Evolutionary conservation across 2,113 vertebrate genomes (phyloP).

Genomic region (Leucosticte australis): DNA sequence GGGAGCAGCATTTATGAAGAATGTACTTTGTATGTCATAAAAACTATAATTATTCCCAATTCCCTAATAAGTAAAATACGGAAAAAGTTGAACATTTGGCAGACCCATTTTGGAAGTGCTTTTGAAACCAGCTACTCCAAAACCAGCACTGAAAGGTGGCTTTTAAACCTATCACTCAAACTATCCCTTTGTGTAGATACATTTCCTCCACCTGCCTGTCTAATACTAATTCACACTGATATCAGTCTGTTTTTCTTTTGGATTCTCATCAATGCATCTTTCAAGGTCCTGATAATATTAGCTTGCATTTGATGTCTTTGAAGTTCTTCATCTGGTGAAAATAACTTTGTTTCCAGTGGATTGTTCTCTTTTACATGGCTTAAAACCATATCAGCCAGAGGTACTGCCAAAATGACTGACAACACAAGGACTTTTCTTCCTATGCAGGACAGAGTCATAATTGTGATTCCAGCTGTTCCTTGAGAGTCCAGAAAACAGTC

Average conservation of each 20-base stretch:
- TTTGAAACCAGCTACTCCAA: background rate
- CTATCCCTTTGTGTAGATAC: background rate
- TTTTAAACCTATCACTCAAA: background rate
- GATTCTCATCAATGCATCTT: background rate
- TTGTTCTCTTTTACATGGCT: background rate
- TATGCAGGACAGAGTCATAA: background rate
- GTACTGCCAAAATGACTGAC: background rate
- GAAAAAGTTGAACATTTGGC: background rate
- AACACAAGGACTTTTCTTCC: background rate
- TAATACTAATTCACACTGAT: background rate
- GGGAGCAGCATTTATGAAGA: background rate
- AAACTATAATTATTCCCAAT: slow-evolving; percentile 17
- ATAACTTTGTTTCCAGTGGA: background rate
- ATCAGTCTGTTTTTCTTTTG: background rate
- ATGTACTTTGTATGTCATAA: background rate
- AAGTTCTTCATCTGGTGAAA: background rate
- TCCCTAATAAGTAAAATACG: background rate
- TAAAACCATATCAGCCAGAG: background rate
- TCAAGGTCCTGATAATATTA: background rate
- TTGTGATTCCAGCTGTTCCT: background rate
- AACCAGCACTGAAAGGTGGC: background rate
- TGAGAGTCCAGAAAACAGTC: background rate
- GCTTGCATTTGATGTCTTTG: background rate
- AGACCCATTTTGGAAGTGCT: background rate
- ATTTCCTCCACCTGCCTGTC: background rate